These are phyloP conservation scores for Oreonectes daqikongensis DNA, from an alignment of 2,797 vertebrate genomes.

Conservation along the genomic window DNA sequence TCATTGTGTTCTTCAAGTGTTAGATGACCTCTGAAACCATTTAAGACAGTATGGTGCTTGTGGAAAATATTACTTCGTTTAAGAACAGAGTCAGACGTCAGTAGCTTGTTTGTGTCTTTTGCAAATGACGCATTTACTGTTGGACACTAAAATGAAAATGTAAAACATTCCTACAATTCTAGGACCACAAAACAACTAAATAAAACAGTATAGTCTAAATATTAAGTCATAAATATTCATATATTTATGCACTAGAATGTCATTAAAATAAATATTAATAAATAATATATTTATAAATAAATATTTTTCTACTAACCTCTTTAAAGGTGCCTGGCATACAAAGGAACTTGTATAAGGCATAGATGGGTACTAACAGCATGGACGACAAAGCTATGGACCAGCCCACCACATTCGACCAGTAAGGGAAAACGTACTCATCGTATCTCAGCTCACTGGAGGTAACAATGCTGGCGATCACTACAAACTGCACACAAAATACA, in stretches of 20 bases:
- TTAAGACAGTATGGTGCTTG: not conserved
- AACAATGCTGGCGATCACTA: conserved; percentile 92
- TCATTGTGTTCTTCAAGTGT: conserved; percentile 10
- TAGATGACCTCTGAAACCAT: conserved; percentile 21
- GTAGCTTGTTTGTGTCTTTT: conserved; percentile 23
- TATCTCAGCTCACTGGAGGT: conserved; percentile 88
- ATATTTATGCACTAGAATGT: not conserved
- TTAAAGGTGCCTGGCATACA: conserved; percentile 84
- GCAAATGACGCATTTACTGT: conserved; percentile 7
- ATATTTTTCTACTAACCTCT: conserved; percentile 80
- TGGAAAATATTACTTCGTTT: not conserved
- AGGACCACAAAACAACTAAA: not conserved
- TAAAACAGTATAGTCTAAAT: not conserved
- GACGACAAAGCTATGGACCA: conserved; percentile 94
- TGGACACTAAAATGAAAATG: not conserved
- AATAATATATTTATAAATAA: not conserved
- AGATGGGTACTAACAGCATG: conserved; percentile 90
- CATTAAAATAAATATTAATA: not conserved
- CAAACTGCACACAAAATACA: conserved; percentile 79
- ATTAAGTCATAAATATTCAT: no score
- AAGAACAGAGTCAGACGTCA: conserved; percentile 9
- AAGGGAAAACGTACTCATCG: conserved; percentile 89
- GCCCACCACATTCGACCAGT: conserved; percentile 88
- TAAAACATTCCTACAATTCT: conserved; percentile 7
- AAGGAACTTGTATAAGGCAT: conserved; percentile 90